These are phyloP conservation scores for Archivesica marissinica DNA, from an alignment of 1,140 invertebrate species.

Conservation along the genomic window DNA sequence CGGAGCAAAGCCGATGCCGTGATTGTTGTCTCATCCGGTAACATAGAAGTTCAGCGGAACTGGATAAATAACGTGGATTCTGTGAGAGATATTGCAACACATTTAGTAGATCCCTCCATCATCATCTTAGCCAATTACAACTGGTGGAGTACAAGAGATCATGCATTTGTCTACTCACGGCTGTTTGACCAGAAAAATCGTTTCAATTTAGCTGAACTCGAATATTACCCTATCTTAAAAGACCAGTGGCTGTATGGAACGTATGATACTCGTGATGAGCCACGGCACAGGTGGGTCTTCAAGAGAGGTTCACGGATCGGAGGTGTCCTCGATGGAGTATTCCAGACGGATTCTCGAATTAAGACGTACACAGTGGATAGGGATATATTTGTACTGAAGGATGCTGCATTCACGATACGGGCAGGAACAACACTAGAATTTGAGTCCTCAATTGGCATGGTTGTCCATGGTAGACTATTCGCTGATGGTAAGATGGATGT, in stretches of 20 bases:
- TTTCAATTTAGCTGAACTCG: conserved; percentile 81
- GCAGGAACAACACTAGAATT: conserved; percentile 93
- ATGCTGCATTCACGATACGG: conserved; percentile 68
- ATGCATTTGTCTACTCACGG: conserved; percentile 70
- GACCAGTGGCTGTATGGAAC: conserved; percentile 73
- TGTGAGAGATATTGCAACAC: conserved; percentile 96
- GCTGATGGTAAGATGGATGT: conserved; percentile 82
- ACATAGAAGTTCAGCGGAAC: conserved; percentile 95
- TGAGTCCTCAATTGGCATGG: conserved; percentile 96
- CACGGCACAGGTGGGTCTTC: conserved; percentile 73
- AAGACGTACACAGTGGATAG: conserved; percentile 79
- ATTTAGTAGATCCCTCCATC: conserved; percentile 96
- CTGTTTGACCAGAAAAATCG: conserved; percentile 83
- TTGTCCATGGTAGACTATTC: conserved; percentile 95
- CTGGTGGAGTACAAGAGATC: conserved; percentile 90
- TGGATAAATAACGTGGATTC: conserved; percentile 95
- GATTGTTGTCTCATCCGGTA: conserved; percentile 93
- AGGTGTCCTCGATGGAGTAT: conserved; percentile 72
- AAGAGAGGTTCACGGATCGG: conserved; percentile 70
- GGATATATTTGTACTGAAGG: conserved; percentile 80
- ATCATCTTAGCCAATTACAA: conserved; percentile 97
- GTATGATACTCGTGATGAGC: conserved; percentile 68
- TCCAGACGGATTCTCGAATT: conserved; percentile 61
- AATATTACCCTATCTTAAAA: conserved; percentile 81
- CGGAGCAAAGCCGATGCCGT: conserved; percentile 92